Conservation (phyloP, 2,113 vertebrate genomes). For the Paedocypris sp. region DNA sequence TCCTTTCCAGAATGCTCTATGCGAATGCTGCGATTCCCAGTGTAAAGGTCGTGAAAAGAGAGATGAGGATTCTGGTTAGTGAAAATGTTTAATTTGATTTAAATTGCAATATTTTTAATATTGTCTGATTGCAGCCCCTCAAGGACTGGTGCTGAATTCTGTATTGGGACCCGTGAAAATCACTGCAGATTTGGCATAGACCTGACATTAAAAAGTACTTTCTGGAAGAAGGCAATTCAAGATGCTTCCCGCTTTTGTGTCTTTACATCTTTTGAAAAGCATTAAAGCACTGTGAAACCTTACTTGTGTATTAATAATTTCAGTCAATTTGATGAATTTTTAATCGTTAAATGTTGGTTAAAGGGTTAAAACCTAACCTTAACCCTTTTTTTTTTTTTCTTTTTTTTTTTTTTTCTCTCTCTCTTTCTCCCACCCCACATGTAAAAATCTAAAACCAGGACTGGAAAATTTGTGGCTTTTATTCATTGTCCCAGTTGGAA, state of each 20-base stretch:
- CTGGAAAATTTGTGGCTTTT: no score
- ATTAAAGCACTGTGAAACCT: background rate
- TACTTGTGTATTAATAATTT: no score
- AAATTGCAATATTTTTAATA: background rate
- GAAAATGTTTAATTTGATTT: background rate
- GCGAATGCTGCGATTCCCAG: conserved; percentile 49
- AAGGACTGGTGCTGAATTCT: conserved; percentile 24
- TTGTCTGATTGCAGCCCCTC: conserved; percentile 19
- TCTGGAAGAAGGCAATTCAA: no score
- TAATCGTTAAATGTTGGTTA: no score
- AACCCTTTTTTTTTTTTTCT: no score
- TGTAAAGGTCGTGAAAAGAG: conserved; percentile 39
- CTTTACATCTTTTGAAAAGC: background rate
- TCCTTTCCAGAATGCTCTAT: conserved; percentile 42
- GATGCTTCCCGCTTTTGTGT: no score
- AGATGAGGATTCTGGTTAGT: conserved; percentile 27
- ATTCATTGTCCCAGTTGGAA: no score
- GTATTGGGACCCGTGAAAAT: conserved; percentile 55
- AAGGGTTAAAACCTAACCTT: no score
- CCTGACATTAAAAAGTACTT: no score
- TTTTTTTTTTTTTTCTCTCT: no score
- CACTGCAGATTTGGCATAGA: conserved; percentile 15
- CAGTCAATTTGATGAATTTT: background rate
- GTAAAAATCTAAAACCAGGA: no score
- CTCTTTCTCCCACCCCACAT: no score